Percentiles rank a stretch among this genome's conserved stretches.
phyloP scores from a whole-genome alignment of 2,888 invertebrate genomes.

The Drosophila hawaiiensis region DNA sequence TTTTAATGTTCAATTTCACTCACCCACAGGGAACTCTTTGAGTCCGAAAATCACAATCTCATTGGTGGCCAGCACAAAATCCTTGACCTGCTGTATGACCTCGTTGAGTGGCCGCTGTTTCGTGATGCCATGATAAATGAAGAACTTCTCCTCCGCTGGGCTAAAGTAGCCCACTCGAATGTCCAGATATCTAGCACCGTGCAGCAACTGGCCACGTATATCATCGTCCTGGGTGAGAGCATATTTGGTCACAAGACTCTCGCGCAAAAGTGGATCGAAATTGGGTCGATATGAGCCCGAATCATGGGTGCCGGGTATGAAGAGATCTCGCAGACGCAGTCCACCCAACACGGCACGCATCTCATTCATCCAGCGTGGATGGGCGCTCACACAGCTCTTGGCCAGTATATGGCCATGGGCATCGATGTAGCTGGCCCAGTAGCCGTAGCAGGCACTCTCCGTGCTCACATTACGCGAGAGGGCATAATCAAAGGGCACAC shows the following conservation, averaged over 20 bases:
- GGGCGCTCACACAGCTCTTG: conserved; percentile 86
- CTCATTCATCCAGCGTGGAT: conserved; percentile 88
- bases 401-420: conserved; percentile 81
- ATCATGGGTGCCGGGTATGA: conserved; percentile 91
- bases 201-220: conserved; percentile 87
- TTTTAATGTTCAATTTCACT: conserved; percentile 33
- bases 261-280: conserved; percentile 82
- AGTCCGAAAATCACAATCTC: conserved; percentile 88
- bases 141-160: conserved; percentile 84
- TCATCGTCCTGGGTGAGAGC: conserved; percentile 87
- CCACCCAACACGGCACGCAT: conserved; percentile 85
- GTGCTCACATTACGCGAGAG: conserved; percentile 78
- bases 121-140: conserved; percentile 87
- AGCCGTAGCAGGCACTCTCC: conserved; percentile 83
- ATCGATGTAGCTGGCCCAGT: conserved; percentile 84
- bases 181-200: conserved; percentile 88
- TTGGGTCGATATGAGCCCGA: conserved; percentile 87
- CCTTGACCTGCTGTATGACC: conserved; percentile 86
- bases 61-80: conserved; percentile 87
- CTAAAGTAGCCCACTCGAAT: conserved; percentile 87
- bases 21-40: conserved; percentile 88
- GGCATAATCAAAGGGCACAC: conserved; percentile 81
- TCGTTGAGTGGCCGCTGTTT: conserved; percentile 86
- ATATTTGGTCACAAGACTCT: conserved; percentile 86
- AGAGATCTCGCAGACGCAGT: conserved; percentile 86